phyloP scores from a whole-genome alignment of 2,113 vertebrate genomes.

The Rynchops niger region DNA sequence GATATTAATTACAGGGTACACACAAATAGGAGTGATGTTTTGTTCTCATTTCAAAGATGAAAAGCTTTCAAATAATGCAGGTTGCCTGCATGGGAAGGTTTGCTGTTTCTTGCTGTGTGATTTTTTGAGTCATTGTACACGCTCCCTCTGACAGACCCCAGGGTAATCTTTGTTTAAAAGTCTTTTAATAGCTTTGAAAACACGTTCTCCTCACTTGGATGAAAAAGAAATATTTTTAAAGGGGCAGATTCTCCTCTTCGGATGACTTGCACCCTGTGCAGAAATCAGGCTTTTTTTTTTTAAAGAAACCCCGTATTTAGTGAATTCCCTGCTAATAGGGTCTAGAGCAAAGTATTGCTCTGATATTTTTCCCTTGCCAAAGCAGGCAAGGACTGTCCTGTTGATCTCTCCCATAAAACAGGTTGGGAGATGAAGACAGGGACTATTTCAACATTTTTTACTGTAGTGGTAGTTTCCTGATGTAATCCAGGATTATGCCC shows the following conservation, averaged over 20 bases:
- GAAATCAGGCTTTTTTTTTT: neutral
- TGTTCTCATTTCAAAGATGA: neutral
- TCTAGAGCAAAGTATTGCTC: neutral
- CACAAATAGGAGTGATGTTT: neutral
- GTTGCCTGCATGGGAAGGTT: neutral
- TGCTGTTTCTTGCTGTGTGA: neutral
- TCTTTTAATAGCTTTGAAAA: neutral
- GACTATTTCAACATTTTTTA: neutral
- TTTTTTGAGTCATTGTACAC: neutral
- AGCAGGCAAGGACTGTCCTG: neutral
- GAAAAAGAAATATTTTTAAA: neutral
- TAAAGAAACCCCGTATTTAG: neutral
- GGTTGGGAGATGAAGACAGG: neutral
- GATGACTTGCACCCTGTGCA: neutral
- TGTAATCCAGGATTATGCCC: slow-evolving; percentile 47
- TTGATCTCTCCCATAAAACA: neutral
- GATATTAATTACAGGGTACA: neutral
- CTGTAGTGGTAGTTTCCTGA: neutral
- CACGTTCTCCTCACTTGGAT: neutral
- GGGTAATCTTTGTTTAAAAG: neutral
- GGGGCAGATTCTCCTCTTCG: neutral
- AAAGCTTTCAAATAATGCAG: neutral
- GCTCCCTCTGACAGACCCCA: neutral
- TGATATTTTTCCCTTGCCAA: neutral
- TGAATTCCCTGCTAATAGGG: neutral